These are phyloP conservation scores for Aphrocallistes beatrix DNA, from an alignment of 37 sponge, comb jelly and placozoan genomes.

Conservation along the genomic window DNA sequence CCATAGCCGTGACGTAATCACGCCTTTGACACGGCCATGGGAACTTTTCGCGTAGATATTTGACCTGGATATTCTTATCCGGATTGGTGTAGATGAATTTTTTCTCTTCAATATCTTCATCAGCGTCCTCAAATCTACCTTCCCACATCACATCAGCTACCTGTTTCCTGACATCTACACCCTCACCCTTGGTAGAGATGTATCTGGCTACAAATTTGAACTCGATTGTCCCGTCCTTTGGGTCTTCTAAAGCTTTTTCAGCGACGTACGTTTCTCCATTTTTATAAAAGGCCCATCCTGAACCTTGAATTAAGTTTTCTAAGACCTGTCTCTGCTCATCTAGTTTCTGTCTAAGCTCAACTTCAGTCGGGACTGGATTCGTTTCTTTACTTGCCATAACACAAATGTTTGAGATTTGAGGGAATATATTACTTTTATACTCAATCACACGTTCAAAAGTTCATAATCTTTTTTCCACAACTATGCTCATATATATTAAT, in stretches of 20 bases:
- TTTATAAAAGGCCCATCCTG: neutral
- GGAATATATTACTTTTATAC: no score
- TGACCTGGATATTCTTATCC: neutral
- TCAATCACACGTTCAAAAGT: no score
- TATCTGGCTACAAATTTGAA: neutral
- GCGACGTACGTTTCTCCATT: neutral
- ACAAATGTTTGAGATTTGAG: no score
- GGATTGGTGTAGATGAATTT: neutral
- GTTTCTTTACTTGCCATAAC: neutral
- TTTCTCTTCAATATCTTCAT: neutral
- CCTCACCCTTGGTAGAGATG: neutral
- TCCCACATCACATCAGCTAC: neutral
- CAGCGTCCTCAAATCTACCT: neutral
- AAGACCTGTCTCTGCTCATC: neutral
- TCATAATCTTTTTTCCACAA: no score
- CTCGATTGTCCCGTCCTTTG: neutral
- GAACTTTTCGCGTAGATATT: constrained; percentile 17
- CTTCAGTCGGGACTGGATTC: neutral
- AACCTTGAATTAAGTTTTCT: neutral
- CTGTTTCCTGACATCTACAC: neutral
- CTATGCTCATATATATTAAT: no score
- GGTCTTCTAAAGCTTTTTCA: neutral
- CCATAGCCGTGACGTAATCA: neutral
- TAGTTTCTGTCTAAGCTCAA: neutral
- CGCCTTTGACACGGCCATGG: neutral